Evolutionary conservation across 1,140 invertebrate species (phyloP).

Genomic region (Ooceraea biroi): DNA sequence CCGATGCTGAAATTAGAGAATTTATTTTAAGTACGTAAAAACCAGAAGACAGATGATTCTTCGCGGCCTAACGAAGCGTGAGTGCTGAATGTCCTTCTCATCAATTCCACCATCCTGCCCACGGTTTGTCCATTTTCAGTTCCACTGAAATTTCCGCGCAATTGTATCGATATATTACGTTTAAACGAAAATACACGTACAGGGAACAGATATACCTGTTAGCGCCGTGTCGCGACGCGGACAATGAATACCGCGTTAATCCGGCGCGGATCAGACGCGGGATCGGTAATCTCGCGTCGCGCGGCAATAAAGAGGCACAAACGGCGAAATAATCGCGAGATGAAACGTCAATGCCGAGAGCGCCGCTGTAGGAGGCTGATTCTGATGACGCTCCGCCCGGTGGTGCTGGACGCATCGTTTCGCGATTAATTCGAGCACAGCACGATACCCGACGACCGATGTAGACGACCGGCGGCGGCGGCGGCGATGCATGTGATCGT

Average conservation of each 20-base stretch:
- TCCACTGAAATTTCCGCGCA: neutral
- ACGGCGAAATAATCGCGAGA: slow-evolving; percentile 32
- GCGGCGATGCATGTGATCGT: slow-evolving; percentile 46
- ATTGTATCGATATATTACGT: too few relatives aligned
- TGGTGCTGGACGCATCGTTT: slow-evolving; percentile 46
- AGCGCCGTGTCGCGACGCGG: neutral
- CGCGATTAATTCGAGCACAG: slow-evolving; percentile 67
- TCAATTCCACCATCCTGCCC: neutral
- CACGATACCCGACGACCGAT: slow-evolving; percentile 60
- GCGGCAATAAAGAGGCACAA: slow-evolving; percentile 21
- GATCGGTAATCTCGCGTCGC: neutral
- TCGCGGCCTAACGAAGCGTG: neutral
- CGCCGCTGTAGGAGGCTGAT: slow-evolving; percentile 17
- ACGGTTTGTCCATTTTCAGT: neutral
- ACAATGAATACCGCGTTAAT: neutral
- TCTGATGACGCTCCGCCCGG: slow-evolving; percentile 56
- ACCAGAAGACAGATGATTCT: too few relatives aligned
- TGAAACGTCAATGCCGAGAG: slow-evolving; percentile 31
- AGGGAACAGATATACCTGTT: neutral
- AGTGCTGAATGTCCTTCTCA: neutral
- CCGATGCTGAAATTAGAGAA: neutral
- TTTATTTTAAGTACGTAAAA: neutral
- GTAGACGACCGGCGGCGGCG: slow-evolving; percentile 54
- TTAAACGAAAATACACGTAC: neutral
- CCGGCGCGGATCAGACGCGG: neutral